Conservation (phyloP, 1,140 invertebrate species). For the Aphelenchoides fujianensis region DNA sequence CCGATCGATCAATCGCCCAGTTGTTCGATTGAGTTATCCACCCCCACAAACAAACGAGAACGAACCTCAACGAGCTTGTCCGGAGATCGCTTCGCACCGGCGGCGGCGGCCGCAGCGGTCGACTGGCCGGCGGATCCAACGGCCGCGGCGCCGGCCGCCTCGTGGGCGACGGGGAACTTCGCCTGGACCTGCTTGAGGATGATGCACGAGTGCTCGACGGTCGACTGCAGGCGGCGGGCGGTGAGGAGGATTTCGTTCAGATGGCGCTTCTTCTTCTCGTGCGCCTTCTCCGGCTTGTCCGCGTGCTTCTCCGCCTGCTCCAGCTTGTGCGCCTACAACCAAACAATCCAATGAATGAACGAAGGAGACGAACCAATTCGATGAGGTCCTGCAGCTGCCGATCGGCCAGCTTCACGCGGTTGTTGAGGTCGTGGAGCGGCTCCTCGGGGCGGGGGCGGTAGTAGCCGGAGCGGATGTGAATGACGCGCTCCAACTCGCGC, state of each 20-base stretch:
- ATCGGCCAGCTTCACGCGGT: slow-evolving; percentile 87
- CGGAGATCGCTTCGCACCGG: too few species aligned
- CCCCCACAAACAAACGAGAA: too few species aligned
- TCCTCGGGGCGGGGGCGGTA: slow-evolving; percentile 47
- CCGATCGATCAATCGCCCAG: too few species aligned
- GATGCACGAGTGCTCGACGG: slow-evolving; percentile 56
- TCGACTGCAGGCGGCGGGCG: slow-evolving; percentile 48
- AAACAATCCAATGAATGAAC: too few species aligned
- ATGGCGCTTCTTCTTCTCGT: slow-evolving; percentile 41
- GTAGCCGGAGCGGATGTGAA: slow-evolving; percentile 64
- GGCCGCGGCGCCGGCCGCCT: too few species aligned
- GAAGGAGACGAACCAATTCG: too few species aligned
- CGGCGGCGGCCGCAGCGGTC: too few species aligned
- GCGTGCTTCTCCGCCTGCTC: slow-evolving; percentile 28
- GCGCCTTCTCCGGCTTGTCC: slow-evolving; percentile 37
- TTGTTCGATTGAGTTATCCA: too few species aligned
- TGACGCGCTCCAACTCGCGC: slow-evolving; percentile 85
- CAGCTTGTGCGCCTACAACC: slow-evolving; percentile 9
- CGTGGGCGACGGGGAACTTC: too few species aligned
- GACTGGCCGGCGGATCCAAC: too few species aligned
- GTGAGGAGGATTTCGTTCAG: slow-evolving; percentile 45
- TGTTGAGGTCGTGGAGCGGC: slow-evolving; percentile 70
- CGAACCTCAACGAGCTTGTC: too few species aligned
- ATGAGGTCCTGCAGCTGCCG: slow-evolving; percentile 92
- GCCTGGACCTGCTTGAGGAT: slow-evolving; percentile 49